These are phyloP conservation scores for Cephus rjabovi DNA, from an alignment of 2,888 invertebrate species.

Conservation along the genomic window DNA sequence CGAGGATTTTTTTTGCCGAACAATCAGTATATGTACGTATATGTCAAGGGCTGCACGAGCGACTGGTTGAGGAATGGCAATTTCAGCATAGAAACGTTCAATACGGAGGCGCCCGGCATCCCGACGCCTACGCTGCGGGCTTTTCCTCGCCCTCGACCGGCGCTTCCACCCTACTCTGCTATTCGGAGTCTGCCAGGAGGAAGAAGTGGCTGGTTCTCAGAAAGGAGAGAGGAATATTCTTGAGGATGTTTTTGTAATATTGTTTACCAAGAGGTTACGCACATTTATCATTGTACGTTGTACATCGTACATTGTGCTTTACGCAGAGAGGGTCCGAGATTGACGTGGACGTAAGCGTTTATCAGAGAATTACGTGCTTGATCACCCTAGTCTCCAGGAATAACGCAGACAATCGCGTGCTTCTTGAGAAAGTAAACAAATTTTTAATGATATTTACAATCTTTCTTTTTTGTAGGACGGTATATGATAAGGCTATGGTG, in stretches of 20 bases:
- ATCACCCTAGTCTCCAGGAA: neutral
- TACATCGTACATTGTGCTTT: neutral
- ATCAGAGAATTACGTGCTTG: neutral
- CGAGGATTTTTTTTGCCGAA: neutral
- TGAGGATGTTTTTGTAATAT: neutral
- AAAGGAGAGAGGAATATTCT: neutral
- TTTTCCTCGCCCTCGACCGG: conserved; percentile 17
- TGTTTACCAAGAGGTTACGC: neutral
- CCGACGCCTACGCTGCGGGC: conserved; percentile 41
- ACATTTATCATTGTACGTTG: neutral
- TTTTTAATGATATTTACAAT: neutral
- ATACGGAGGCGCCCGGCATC: conserved; percentile 46
- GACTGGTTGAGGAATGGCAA: neutral
- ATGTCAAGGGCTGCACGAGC: neutral
- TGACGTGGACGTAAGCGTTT: neutral
- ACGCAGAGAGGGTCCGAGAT: neutral
- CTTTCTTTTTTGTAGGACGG: neutral
- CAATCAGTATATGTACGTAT: neutral
- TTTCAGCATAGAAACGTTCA: conserved; percentile 7
- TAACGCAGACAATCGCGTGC: neutral
- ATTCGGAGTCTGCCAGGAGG: neutral
- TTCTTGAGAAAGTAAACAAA: neutral
- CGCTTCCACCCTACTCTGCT: conserved; percentile 6
- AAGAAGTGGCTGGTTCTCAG: neutral
- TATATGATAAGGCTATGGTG: neutral